phyloP scores from a whole-genome alignment of 2,888 invertebrate species.

The Stenichneumon culpator region DNA sequence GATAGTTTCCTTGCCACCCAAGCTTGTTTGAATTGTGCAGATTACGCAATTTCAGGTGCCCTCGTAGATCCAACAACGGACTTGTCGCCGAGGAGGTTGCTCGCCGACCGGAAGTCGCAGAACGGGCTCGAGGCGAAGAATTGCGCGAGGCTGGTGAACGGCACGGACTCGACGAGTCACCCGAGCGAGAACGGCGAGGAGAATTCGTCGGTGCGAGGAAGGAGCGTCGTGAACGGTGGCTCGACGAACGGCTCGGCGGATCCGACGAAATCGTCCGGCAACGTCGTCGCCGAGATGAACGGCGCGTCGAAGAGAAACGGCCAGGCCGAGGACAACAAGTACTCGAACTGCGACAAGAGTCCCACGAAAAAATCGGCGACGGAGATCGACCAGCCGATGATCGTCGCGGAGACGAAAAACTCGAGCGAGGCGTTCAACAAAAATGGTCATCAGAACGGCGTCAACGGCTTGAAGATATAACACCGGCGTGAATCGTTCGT shows the following conservation, averaged over 20 bases:
- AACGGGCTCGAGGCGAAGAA: conserved; percentile 70
- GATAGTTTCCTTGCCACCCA: not conserved
- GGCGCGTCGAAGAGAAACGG: conserved; percentile 44
- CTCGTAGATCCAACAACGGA: conserved; percentile 52
- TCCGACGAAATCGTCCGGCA: conserved; percentile 6
- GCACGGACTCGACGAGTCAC: conserved; percentile 11
- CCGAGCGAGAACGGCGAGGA: conserved; percentile 37
- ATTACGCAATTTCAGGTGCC: conserved; percentile 69
- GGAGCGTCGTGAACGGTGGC: conserved; percentile 25
- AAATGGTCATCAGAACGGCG: conserved; percentile 62
- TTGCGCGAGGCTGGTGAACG: conserved; percentile 50
- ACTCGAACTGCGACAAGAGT: conserved; percentile 47
- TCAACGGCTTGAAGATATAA: conserved; percentile 72
- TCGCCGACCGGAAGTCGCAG: conserved; percentile 69
- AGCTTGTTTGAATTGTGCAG: conserved; percentile 70
- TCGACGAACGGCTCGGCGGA: conserved; percentile 27
- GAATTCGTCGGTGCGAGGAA: conserved; percentile 1
- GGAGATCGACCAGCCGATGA: not conserved
- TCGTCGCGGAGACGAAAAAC: conserved; percentile 18
- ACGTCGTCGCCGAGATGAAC: conserved; percentile 35
- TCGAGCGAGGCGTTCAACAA: conserved; percentile 32
- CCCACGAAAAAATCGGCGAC: conserved; percentile 54
- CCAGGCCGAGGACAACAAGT: conserved; percentile 24
- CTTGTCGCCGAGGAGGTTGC: conserved; percentile 40
- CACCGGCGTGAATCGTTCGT: conserved; percentile 42